phyloP scores from a whole-genome alignment of 2,113 vertebrate species.

The Acrocephalus arundinaceus region DNA sequence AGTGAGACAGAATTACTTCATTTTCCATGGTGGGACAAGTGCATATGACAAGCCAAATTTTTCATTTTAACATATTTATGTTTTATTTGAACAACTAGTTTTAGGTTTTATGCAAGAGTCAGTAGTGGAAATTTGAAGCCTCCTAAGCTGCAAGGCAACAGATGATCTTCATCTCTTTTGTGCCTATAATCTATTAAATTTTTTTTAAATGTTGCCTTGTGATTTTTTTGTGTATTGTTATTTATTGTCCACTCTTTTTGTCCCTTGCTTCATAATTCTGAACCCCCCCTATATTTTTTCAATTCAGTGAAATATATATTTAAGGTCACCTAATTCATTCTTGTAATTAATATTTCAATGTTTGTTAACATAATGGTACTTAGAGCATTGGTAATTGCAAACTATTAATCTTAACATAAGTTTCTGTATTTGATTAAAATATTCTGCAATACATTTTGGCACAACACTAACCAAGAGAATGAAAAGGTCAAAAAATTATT shows the following conservation, averaged over 20 bases:
- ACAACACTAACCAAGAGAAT: background rate
- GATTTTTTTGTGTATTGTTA: background rate
- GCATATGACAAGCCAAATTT: background rate
- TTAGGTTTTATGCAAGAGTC: background rate
- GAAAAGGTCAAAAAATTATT: background rate
- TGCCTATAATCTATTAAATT: background rate
- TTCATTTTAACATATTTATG: background rate
- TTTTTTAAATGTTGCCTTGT: background rate
- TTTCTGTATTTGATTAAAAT: background rate
- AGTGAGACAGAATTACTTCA: background rate
- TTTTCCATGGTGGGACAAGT: background rate
- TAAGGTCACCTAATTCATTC: background rate
- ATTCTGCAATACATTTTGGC: background rate
- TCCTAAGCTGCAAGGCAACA: background rate
- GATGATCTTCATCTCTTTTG: background rate
- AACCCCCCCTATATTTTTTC: background rate
- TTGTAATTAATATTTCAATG: background rate
- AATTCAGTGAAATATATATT: background rate
- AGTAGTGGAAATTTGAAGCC: background rate
- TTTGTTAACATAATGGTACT: slow-evolving; percentile 1
- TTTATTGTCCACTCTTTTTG: background rate
- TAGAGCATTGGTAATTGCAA: background rate
- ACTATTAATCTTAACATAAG: background rate
- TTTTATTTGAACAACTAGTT: background rate
- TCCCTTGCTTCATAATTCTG: background rate